These are phyloP conservation scores for Patiria miniata DNA, from an alignment of 35 echinoderm and acorn worm species.

Conservation along the genomic window DNA sequence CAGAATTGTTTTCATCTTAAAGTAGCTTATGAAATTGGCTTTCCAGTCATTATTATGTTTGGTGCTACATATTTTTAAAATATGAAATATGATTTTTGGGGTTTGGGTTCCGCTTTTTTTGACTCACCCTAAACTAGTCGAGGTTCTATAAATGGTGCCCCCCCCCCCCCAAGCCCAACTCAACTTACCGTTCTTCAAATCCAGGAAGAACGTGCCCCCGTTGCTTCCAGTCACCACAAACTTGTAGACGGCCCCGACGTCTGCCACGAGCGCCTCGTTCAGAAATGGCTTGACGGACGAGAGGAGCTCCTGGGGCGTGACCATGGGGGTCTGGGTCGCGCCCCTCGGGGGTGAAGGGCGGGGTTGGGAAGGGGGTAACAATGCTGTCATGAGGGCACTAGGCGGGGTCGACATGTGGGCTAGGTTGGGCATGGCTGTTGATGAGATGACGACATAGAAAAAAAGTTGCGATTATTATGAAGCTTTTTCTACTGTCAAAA, in stretches of 20 bases:
- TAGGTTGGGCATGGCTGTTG: neutral
- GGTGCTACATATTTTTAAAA: too few species aligned
- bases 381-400: neutral
- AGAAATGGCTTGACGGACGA: slow-evolving; percentile 37
- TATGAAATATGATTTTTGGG: too few species aligned
- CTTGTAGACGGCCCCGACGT: slow-evolving; percentile 65
- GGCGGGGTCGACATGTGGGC: neutral
- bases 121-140: too few species aligned
- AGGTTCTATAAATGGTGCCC: too few species aligned
- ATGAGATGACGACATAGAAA: neutral
- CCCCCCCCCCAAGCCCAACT: too few species aligned
- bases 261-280: slow-evolving; percentile 47
- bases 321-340: neutral
- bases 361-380: neutral
- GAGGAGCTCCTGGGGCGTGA: slow-evolving; percentile 48
- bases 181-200: slow-evolving; percentile 17
- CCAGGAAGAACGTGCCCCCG: slow-evolving; percentile 59
- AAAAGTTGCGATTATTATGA: too few species aligned
- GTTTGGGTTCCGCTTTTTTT: too few species aligned
- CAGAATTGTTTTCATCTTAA: too few species aligned
- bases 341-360: neutral
- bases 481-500: too few species aligned
- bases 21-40: too few species aligned
- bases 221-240: slow-evolving; percentile 56
- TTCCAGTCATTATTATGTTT: too few species aligned